These are phyloP conservation scores for Acronicta leporina DNA, from an alignment of 2,888 invertebrate genomes.

Conservation along the genomic window DNA sequence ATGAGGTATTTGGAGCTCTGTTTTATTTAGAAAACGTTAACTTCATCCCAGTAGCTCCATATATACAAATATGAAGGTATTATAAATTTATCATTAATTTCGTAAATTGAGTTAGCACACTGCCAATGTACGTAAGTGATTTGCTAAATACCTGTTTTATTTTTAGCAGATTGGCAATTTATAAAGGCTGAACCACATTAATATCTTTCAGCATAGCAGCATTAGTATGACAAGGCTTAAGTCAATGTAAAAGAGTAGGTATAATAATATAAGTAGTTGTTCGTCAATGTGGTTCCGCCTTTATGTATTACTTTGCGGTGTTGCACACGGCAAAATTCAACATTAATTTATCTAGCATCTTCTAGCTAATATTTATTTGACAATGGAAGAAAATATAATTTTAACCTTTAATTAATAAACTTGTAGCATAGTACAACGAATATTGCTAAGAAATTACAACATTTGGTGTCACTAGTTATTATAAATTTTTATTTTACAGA, in stretches of 20 bases:
- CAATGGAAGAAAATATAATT: conserved; percentile 61
- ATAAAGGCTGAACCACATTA: not conserved
- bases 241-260: too few relatives aligned
- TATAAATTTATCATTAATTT: too few relatives aligned
- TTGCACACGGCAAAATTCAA: conserved; percentile 15
- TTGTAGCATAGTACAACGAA: conserved; percentile 33
- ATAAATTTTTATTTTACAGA: conserved; percentile 39
- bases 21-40: conserved; percentile 19
- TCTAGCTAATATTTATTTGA: conserved; percentile 55
- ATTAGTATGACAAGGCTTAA: not conserved
- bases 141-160: not conserved
- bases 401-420: conserved; percentile 31
- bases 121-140: conserved; percentile 3
- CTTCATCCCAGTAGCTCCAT: conserved; percentile 6
- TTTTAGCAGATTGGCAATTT: conserved; percentile 6
- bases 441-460: conserved; percentile 27
- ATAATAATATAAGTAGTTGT: too few relatives aligned
- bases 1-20: conserved; percentile 35
- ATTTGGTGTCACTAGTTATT: conserved; percentile 43
- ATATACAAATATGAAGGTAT: conserved; percentile 22
- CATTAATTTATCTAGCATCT: conserved; percentile 56
- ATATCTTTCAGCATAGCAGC: not conserved
- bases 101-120: conserved; percentile 3
- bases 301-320: conserved; percentile 9
- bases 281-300: not conserved